A percentile compares a stretch with the other conserved stretches of the same genome.
phyloP scores from a whole-genome alignment of 2,113 vertebrate species.

The Sebastes schlegelii region DNA sequence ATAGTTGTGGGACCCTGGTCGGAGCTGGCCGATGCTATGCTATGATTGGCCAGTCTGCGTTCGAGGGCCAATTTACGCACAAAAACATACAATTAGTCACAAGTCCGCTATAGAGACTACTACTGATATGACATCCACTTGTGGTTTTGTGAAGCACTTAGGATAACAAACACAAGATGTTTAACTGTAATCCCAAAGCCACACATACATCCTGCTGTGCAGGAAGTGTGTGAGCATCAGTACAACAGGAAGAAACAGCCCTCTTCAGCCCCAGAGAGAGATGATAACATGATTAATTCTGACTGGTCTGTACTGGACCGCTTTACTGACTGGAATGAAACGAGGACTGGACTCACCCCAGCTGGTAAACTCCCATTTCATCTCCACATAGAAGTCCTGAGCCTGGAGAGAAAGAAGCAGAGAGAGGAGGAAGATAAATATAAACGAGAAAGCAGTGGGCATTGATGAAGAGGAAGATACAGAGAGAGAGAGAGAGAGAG shows the following conservation, averaged over 20 bases:
- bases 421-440: constrained; percentile 8
- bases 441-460: constrained; percentile 15
- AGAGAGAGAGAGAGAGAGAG: constrained; percentile 5
- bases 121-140: constrained; percentile 2
- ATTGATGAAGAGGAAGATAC: constrained; percentile 21
- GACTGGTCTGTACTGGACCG: constrained; percentile 13
- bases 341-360: constrained; percentile 88
- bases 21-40: too few relatives aligned
- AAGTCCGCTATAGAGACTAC: not conserved
- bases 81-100: not conserved
- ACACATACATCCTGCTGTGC: not conserved
- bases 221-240: constrained; percentile 18
- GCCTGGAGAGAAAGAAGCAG: constrained; percentile 81
- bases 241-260: constrained; percentile 29
- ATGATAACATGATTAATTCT: constrained; percentile 39
- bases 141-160: constrained; percentile 17
- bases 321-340: constrained; percentile 27
- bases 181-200: constrained; percentile 13
- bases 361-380: constrained; percentile 99
- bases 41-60: too few relatives aligned
- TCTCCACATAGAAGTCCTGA: constrained; percentile 98
- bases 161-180: constrained; percentile 4
- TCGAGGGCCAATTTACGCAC: not conserved
- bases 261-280: constrained; percentile 27
- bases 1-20: too few relatives aligned